These are phyloP conservation scores for Holocentrus rufus DNA, from an alignment of 2,797 vertebrate species.

Conservation along the genomic window DNA sequence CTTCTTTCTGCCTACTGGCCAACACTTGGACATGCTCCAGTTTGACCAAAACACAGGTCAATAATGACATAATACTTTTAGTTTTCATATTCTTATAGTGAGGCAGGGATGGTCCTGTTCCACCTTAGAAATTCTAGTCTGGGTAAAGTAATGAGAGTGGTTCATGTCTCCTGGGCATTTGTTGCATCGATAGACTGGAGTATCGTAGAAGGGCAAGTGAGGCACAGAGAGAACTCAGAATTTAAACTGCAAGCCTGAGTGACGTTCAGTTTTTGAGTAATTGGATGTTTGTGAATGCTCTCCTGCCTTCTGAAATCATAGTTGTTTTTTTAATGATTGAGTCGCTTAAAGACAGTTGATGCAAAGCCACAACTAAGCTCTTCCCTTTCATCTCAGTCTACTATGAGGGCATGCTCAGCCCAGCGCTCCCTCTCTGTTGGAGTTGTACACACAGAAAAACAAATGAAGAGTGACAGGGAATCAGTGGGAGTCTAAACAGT, in stretches of 20 bases:
- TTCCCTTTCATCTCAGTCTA: slow-evolving; percentile 45
- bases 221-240: slow-evolving; percentile 5
- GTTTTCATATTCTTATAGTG: neutral
- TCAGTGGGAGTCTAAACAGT: slow-evolving; percentile 63
- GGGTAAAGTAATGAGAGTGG: neutral
- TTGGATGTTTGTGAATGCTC: slow-evolving; percentile 45
- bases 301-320: slow-evolving; percentile 33
- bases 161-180: slow-evolving; percentile 12
- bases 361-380: slow-evolving; percentile 38
- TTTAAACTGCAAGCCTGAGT: slow-evolving; percentile 20
- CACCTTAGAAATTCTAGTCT: neutral
- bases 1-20: no score
- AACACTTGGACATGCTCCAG: no score
- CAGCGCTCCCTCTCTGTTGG: slow-evolving; percentile 41
- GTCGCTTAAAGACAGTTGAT: slow-evolving; percentile 52
- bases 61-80: neutral
- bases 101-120: neutral
- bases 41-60: neutral
- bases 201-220: slow-evolving; percentile 3
- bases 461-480: slow-evolving; percentile 67
- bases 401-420: slow-evolving; percentile 46
- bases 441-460: slow-evolving; percentile 52
- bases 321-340: slow-evolving; percentile 46
- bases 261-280: slow-evolving; percentile 43
- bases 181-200: neutral